Base-by-base conservation (phyloP, 2,113 vertebrate genomes). In the Forbesichthys agassizii region DNA sequence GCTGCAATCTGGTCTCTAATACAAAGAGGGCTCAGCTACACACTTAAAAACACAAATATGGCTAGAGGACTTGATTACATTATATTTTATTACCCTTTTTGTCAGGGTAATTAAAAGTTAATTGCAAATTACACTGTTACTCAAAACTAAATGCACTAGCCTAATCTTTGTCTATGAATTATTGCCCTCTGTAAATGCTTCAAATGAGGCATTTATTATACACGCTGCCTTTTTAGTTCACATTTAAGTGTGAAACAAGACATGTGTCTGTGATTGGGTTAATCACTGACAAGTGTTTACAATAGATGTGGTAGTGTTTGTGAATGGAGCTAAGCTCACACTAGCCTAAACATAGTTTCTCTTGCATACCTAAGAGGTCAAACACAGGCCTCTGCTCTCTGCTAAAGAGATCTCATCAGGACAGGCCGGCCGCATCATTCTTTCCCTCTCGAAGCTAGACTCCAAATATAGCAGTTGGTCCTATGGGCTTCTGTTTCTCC, bases 351-450 rank as follows among this genome's bases (percentile, higher is more conserved):
- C 48, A 61, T 69, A 42, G 36, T 42, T 42, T 42, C 36, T 42
- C 36, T 42, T 42, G 61, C 58, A 27, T 46, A 48, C 33, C 54
- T 42, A 63, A 18, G 13, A 3, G 56, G 64, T 33, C 59, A 55
- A 81, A 79, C 66, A 62, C 63, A 36, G 68, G 56, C 80, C 73
- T 84, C 80, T 83, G 76, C 65, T 66, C 64, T 61, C 71, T n/a
- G 57, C 64, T 81, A 80, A 83, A 77, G 54, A 80, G 69, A 68
- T 66, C 65, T 73, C 64, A 66, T 69, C 33, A 51, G 11, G 54
- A 66, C 67, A 70, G 36, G 6, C 54, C 10, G 79, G 79, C 74
- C 69, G 58, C 74, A 55, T 84, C 73, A 60, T 63, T 77, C 51
- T 70, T 64, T 42, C 66, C 71, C 66, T 74, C 77, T 81, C 69